Base-by-base conservation (phyloP, 2,888 invertebrate genomes). In the Hemithea aestivaria region DNA sequence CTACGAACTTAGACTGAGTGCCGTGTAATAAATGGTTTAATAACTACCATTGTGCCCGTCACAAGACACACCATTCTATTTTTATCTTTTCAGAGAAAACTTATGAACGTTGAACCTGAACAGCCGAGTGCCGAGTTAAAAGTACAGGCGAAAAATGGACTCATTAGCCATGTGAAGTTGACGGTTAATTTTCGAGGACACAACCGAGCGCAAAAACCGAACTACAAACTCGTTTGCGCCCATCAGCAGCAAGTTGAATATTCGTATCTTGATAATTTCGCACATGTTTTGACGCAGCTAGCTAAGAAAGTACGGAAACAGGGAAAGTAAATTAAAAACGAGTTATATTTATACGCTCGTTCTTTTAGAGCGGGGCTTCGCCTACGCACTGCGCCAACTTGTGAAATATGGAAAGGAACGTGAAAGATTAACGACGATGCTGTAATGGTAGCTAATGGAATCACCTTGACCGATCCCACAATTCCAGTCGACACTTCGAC, bases 131-230 rank as follows among this genome's bases (percentile, higher is more conserved):
- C 20, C n/a, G n/a, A n/a, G n/a, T n/a, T n/a, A n/a, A n/a, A n/a
- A 44, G 43, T 47, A 41, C 40, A 40, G 56, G 46, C 51, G 48
- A 51, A 61, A 62, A 68, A 67, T 62, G 58, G 55, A 56, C 66
- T 73, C 67, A 63, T 71, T 75, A 69, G 60, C 66, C 69, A 72
- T 68, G 66, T 66, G 68, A 53, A 51, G 50, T 30, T 56, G 82
- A 56, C 82, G 81, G 83, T 84, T 84, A 82, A 72, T 68, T 81
- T 75, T 84, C 82, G 76, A 84, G 82, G 82, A 78, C 82, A 63
- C 56, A 55, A 53, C 46, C 44, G 46, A 53, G 53, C 56, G 50
- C 59, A 79, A 81, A 81, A 82, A 82, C 75, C 65, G 63, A 73
- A 66, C 59, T 54, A 43, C 51, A 57, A 70, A 82, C 80, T 70